These are phyloP conservation scores for Rhinichthys osculus DNA, from an alignment of 2,797 vertebrate species.

Conservation along the genomic window DNA sequence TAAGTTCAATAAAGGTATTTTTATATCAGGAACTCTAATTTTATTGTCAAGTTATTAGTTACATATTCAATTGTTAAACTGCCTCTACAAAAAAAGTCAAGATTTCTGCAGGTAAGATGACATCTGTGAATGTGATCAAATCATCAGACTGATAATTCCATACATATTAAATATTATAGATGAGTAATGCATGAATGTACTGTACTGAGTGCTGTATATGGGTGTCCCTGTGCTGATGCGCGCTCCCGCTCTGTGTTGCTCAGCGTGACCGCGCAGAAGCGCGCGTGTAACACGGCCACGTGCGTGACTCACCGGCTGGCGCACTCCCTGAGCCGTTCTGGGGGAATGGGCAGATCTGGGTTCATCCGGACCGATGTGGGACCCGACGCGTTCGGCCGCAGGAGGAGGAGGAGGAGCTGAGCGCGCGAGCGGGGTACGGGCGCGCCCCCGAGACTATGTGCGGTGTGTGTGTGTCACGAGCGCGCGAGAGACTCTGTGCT, in stretches of 20 bases:
- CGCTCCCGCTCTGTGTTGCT: conserved; percentile 66
- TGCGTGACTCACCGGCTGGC: conserved; percentile 94
- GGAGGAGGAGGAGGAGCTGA: conserved; percentile 88
- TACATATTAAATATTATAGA: too few relatives aligned
- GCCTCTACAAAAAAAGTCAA: conserved; percentile 38
- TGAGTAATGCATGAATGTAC: neutral
- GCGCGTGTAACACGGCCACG: conserved; percentile 92
- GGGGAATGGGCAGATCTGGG: conserved; percentile 88
- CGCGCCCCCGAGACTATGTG: neutral
- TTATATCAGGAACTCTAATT: conserved; percentile 84
- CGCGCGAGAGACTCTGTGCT: neutral
- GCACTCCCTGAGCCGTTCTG: conserved; percentile 91
- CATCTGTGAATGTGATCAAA: neutral
- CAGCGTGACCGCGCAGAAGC: conserved; percentile 89
- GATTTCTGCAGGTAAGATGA: conserved; percentile 73
- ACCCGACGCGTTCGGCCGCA: conserved; percentile 88
- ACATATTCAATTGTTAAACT: neutral
- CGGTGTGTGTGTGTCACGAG: too few relatives aligned
- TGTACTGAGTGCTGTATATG: neutral
- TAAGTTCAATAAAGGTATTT: conserved; percentile 93
- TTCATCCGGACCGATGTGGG: conserved; percentile 93
- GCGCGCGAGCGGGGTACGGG: conserved; percentile 73
- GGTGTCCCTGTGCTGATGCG: neutral
- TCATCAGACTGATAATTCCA: neutral
- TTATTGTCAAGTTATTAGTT: conserved; percentile 65